phyloP scores from a whole-genome alignment of 2,888 invertebrate species.

The Cyclophora albipunctata region DNA sequence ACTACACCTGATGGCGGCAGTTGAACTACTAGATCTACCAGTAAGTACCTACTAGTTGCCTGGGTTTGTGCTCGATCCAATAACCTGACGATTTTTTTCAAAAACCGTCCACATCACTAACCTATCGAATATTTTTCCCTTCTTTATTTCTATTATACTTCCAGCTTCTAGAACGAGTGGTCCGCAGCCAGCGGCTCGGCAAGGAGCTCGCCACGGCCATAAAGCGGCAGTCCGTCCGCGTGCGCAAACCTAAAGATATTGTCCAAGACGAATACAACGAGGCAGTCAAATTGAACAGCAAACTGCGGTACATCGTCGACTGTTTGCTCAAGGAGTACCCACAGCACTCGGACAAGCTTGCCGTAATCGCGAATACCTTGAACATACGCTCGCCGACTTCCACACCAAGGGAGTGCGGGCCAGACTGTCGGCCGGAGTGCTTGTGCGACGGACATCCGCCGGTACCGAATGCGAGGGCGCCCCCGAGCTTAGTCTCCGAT shows the following conservation, averaged over 20 bases:
- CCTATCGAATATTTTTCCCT: too few relatives aligned
- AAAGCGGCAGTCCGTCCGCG: constrained; percentile 50
- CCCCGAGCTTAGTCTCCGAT: too few relatives aligned
- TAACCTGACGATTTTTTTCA: too few relatives aligned
- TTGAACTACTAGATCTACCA: too few relatives aligned
- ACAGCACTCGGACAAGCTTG: constrained; percentile 53
- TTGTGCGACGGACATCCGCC: constrained; percentile 12
- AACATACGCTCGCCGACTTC: constrained; percentile 48
- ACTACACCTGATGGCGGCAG: too few relatives aligned
- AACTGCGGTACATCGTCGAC: constrained; percentile 75
- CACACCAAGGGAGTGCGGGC: constrained; percentile 37
- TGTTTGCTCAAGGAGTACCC: constrained; percentile 78
- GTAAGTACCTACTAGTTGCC: too few relatives aligned
- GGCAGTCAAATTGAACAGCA: constrained; percentile 74
- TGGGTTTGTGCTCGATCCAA: too few relatives aligned
- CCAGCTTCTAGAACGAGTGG: constrained; percentile 73
- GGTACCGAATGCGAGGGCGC: too few relatives aligned
- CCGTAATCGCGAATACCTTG: constrained; percentile 65
- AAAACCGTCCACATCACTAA: too few relatives aligned
- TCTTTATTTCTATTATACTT: constrained; percentile 5
- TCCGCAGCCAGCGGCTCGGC: constrained; percentile 82
- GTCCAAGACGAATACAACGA: constrained; percentile 74
- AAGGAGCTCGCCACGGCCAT: constrained; percentile 73
- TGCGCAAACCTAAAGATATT: constrained; percentile 57
- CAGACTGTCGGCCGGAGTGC: constrained; percentile 14